Conservation (phyloP, 2,888 invertebrate species). For the Drosophila mercatorum region DNA sequence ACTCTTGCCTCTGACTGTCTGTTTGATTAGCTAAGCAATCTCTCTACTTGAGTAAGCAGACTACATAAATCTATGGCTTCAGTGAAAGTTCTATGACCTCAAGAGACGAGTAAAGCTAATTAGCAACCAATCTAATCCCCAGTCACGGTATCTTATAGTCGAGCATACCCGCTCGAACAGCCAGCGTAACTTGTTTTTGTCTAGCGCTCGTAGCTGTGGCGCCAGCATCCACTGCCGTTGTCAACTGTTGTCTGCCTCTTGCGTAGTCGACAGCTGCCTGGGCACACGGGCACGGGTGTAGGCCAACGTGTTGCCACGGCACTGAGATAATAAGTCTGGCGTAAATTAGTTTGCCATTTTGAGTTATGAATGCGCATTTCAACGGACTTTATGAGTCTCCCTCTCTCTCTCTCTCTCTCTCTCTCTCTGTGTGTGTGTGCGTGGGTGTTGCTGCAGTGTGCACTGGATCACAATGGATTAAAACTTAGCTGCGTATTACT, state of each 20-base stretch:
- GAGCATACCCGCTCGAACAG: background rate
- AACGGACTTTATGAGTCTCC: constrained; percentile 34
- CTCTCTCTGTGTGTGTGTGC: background rate
- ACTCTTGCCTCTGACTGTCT: background rate
- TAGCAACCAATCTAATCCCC: background rate
- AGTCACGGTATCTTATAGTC: background rate
- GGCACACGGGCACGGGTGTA: constrained; percentile 4
- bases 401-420: no score
- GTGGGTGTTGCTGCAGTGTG: constrained; percentile 24
- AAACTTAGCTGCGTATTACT: constrained; percentile 56
- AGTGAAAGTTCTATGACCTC: background rate
- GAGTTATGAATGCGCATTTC: constrained; percentile 80
- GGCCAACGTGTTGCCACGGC: constrained; percentile 65
- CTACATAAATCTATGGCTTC: background rate
- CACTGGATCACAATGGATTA: constrained; percentile 67
- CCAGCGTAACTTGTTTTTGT: constrained; percentile 47
- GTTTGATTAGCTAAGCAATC: background rate
- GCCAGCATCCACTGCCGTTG: constrained; percentile 40
- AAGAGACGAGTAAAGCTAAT: background rate
- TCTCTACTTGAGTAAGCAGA: background rate
- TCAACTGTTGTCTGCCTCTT: constrained; percentile 44
- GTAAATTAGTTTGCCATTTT: constrained; percentile 80
- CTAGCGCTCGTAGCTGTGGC: constrained; percentile 39
- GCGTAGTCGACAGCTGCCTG: constrained; percentile 13
- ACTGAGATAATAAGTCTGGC: constrained; percentile 77